Base-by-base conservation (phyloP, 2,888 invertebrate genomes). In the Eupsilia transversa region DNA sequence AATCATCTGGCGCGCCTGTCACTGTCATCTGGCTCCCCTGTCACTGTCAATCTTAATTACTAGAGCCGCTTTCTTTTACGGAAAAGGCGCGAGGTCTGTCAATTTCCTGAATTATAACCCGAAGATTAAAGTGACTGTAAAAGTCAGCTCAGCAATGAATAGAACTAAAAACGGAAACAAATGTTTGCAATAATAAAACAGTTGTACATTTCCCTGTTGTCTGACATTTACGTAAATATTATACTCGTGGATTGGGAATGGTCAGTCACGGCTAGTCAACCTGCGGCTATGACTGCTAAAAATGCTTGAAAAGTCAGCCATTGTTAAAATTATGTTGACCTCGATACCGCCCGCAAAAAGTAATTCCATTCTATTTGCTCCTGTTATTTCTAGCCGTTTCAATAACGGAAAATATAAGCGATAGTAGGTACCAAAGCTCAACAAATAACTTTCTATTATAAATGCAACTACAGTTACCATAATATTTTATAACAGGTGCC, bases 31-130 rank as follows among this genome's bases (percentile, higher is more conserved):
- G 72, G 74, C 83, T 79, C 83, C 79, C 85, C 86, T 83, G 87
- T 84, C 88, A 72, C 80, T 83, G 90, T 91, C 89, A 90, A 89
- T 90, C 90, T 89, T 87, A 90, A 91, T 91, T 90, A 91, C 81
- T 65, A 67, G 46, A 57, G 57, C 61, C 65, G 64, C 35, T 72
- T 72, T 78, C 72, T 79, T 78, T 85, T 27, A 72, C 65, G 72
- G 68, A 79, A 82, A 78, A 60, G 79, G 73, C 63, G 87, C 64
- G 74, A 85, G 74, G 38, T 85, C 80, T 85, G 83, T 81, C 87
- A 80, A 81, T 85, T 79, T 81, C 54, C 60, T 80, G 72, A 75
- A 73, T 70, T 70, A 78, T 69, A 69, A 79, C 65, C 66, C 59
- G 56, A 54, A 71, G 74, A 86, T 77, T 74, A 74, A 64, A 80